Evolutionary conservation across 1,140 invertebrate genomes (phyloP), one percentile per base, ranked within the genome.

Genomic region (Galleria mellonella): DNA sequence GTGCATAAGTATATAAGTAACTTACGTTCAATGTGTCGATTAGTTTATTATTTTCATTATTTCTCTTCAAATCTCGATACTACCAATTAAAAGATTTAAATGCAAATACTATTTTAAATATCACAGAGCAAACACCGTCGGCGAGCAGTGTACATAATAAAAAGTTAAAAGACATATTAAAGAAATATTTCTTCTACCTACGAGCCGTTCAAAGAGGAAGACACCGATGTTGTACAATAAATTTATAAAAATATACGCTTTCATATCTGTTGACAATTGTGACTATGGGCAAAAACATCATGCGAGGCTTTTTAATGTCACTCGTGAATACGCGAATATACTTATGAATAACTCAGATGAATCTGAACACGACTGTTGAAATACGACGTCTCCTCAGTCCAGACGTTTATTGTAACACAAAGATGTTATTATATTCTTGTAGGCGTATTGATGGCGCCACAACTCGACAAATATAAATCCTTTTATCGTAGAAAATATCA

Each of bases 351-450:
- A 65, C 60, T 48, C 44, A 79, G 78, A 84, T 84, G 73, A 70
- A 84, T 84, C 81, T 82, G 62, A 58, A 58, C 78, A 77, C 81
- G 78, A 81, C 76, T 70, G 66, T 65, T 77, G 70, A 73, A 84
- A 79, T 78, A 83, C 68, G 73, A 78, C 57, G 62, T 70, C 62
- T 63, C 54, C 51, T 44, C 59, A 35, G 55, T 62, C 49, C 55
- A 59, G 55, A 62, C 61, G 32, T 54, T 62, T 57, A 55, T 61
- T 62, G 50, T 65, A 63, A 76, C 64, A 55, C 64, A 59, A 63
- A 67, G 55, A 72, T 72, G 69, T 64, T 65, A 63, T 71, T 61
- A 57, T 59, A 62, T 67, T 43, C 33, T 43, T 69, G 71, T 72
- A 67, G 75, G 69, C 67, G 72, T 69, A 72, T 61, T 64, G 49